These are phyloP conservation scores for Hyppa rectilinea DNA, from an alignment of 2,888 invertebrate species.

Conservation along the genomic window DNA sequence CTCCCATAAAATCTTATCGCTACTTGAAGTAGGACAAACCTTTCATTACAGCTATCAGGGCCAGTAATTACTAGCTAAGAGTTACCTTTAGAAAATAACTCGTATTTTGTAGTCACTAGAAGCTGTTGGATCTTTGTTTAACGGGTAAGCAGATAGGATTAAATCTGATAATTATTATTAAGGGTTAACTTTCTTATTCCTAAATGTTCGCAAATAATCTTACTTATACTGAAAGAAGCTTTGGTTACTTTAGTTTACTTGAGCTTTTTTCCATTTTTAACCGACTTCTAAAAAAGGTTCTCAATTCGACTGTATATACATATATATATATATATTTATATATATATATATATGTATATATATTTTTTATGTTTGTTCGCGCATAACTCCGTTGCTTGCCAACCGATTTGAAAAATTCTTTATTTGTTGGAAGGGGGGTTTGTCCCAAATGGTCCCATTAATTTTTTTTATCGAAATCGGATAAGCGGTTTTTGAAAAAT, in stretches of 20 bases:
- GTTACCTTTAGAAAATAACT: conserved; percentile 60
- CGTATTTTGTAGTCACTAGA: conserved; percentile 49
- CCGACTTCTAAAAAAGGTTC: no score
- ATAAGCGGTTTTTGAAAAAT: no score
- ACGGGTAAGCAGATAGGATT: conserved; percentile 41
- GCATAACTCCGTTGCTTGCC: no score
- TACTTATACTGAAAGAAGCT: conserved; percentile 12
- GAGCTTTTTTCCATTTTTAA: conserved; percentile 11
- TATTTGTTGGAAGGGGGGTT: no score
- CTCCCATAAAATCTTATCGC: conserved; percentile 61
- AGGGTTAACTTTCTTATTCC: conserved; percentile 33
- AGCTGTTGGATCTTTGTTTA: conserved; percentile 41
- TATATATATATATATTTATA: no score
- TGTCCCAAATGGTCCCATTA: no score
- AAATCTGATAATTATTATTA: conserved; percentile 43
- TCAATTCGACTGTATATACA: no score
- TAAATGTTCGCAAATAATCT: conserved; percentile 31
- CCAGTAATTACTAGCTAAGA: conserved; percentile 62
- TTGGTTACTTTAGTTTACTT: conserved; percentile 14
- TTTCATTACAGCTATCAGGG: conserved; percentile 65
- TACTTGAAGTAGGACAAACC: conserved; percentile 62
- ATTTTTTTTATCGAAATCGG: no score
- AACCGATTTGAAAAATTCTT: no score
- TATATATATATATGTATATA: no score
- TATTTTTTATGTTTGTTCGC: no score